phyloP scores from a whole-genome alignment of 2,113 vertebrate species.

The Sprattus sprattus region DNA sequence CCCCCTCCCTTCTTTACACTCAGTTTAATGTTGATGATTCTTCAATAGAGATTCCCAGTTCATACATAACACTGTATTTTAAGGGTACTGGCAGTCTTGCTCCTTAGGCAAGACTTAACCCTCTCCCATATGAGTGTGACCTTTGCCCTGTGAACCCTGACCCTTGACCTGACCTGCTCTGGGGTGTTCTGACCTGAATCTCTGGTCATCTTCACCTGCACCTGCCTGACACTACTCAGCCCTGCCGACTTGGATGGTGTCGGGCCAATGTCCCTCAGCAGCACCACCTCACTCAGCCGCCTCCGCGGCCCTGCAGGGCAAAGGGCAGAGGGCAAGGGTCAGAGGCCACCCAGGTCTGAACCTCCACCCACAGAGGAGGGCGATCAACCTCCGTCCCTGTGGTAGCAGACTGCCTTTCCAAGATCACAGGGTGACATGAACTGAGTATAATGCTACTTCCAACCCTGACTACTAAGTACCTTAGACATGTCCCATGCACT shows the following conservation, averaged over 20 bases:
- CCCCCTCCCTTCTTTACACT: background rate
- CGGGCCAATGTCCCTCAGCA: background rate
- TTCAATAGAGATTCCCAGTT: no score
- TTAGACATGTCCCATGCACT: background rate
- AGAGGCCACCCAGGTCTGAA: background rate
- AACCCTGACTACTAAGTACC: background rate
- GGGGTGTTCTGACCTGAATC: background rate
- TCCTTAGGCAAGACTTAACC: background rate
- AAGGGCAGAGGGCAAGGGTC: background rate
- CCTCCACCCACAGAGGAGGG: no score
- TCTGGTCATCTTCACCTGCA: background rate
- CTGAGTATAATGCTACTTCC: background rate
- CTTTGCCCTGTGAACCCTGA: background rate
- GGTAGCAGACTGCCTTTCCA: background rate
- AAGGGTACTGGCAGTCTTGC: background rate
- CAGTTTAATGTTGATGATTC: no score
- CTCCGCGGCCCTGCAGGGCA: background rate
- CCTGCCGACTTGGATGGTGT: background rate
- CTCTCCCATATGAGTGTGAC: background rate
- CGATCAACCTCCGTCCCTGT: no score
- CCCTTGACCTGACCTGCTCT: background rate
- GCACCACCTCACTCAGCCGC: background rate
- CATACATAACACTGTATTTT: no score
- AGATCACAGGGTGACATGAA: background rate
- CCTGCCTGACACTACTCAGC: background rate